Conservation (phyloP, 1,140 invertebrate genomes). For the Camponotus vicinus region DNA sequence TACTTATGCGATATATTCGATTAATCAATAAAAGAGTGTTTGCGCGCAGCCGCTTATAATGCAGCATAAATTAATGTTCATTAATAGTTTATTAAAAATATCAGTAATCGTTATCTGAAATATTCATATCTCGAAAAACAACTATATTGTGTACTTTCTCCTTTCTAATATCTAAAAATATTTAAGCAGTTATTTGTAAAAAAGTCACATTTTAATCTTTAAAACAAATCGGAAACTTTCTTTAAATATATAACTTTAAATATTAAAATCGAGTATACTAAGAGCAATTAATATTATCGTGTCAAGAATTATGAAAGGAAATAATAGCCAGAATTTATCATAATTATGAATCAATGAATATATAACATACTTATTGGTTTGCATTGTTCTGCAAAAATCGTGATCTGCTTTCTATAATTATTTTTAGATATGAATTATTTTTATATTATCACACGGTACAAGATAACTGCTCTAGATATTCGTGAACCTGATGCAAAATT, state of each 20-base stretch:
- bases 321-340: neutral
- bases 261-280: neutral
- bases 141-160: neutral
- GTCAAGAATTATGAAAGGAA: neutral
- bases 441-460: neutral
- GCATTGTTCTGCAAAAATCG: neutral
- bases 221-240: neutral
- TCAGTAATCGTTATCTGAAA: neutral
- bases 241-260: neutral
- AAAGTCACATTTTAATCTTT: too few relatives aligned
- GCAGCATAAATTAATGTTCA: too few relatives aligned
- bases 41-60: neutral
- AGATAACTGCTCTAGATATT: neutral
- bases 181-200: too few relatives aligned
- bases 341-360: neutral
- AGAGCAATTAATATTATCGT: neutral
- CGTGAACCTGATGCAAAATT: neutral
- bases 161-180: too few relatives aligned
- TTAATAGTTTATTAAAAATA: neutral
- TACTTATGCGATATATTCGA: neutral
- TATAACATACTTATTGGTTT: neutral
- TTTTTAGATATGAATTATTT: slow-evolving; percentile 19
- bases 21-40: neutral
- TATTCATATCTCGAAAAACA: neutral
- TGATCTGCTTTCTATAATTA: slow-evolving; percentile 5